These are phyloP conservation scores for Seira ritae DNA, from an alignment of 2,888 invertebrate species.

Conservation along the genomic window DNA sequence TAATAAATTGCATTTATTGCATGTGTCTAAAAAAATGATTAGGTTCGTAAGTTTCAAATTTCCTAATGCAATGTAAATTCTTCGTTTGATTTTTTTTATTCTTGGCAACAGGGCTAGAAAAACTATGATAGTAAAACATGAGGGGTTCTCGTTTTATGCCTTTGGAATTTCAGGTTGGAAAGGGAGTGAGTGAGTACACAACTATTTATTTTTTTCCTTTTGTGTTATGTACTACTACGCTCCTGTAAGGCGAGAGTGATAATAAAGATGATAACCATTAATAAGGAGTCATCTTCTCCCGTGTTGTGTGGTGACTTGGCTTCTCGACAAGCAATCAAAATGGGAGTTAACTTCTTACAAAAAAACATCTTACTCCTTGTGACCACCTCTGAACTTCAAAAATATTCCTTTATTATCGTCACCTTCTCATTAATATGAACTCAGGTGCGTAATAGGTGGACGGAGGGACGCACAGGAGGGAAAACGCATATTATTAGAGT, in stretches of 20 bases:
- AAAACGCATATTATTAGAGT: not conserved
- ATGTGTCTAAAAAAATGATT: no score
- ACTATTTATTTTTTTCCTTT: not conserved
- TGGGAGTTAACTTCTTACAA: conserved; percentile 38
- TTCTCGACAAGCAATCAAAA: conserved; percentile 40
- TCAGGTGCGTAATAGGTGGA: not conserved
- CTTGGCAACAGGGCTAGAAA: no score
- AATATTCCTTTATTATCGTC: conserved; percentile 32
- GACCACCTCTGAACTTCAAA: conserved; percentile 21
- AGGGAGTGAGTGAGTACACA: not conserved
- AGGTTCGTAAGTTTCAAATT: no score
- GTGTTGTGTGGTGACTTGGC: not conserved
- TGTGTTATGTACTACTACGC: not conserved
- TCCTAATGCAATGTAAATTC: no score
- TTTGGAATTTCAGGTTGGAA: not conserved
- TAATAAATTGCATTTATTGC: no score
- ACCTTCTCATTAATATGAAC: conserved; percentile 54
- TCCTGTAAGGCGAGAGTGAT: not conserved
- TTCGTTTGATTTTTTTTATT: no score
- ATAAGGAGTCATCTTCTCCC: conserved; percentile 42
- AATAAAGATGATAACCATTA: conserved; percentile 41
- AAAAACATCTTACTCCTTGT: conserved; percentile 11
- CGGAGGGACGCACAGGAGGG: not conserved
- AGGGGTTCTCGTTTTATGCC: no score
- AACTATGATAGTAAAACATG: no score